Base-by-base conservation (phyloP, 2,888 invertebrate species). In the Lysandra coridon region DNA sequence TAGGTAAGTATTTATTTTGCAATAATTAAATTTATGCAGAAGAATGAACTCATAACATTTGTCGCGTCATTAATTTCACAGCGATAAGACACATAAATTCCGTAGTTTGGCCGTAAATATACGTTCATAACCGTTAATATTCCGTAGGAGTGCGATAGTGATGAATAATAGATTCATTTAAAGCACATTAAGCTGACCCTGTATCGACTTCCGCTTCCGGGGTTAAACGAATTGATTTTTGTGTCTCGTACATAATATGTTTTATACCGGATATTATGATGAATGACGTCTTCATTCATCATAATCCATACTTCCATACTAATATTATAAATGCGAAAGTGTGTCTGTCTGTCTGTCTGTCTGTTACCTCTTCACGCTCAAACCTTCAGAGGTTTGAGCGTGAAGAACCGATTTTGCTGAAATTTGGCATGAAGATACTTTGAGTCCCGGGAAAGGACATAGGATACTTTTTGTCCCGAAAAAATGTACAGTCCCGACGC, bases 101-200 rank as follows among this genome's bases (percentile, higher is more conserved):
- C 40, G 74, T 74, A 44, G n/a, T 40, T n/a, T 2, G 4, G 73
- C 12, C 40, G 44, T 74, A 44, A 74, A 74, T 74, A 44, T 1
- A 44, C 74, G 6, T 74, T 74, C 5, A 74, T 73, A 37, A 37
- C 64, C 33, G 69, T 37, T 69, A 33, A 69, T 37, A 37, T 69
- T 5, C 69, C 74, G 74, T 44, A 74, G 40, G 6, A 40, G 14
- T 23, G 17, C 40, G 40, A 44, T 40, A 73, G 14, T 73, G 40
- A 73, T 74, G 23, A 74, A 44, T 74, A 23, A 74, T 74, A 44
- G 17, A 74, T 74, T 74, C 17, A 44, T 74, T 74, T 74, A 44
- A 44, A 74, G 10, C 44, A 74, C 74, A 74, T 74, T 74, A 74
- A 74, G 74, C 44, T 44, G 74, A 74, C 23, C 40, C 7, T n/a